Conservation (phyloP, 1,140 invertebrate genomes). For the Laupala kohalensis region DNA sequence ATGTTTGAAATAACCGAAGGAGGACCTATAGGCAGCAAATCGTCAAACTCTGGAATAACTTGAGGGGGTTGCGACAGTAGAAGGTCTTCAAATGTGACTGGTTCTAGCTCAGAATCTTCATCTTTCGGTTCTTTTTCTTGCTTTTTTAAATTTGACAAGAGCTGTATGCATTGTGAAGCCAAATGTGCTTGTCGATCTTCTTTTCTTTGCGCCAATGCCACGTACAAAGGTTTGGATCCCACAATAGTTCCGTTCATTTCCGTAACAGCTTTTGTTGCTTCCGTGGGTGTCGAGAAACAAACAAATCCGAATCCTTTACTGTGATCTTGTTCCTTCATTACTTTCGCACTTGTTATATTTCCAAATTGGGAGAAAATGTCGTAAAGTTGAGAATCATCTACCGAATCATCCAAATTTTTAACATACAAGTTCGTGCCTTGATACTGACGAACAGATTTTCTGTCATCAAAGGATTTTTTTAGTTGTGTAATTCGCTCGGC, state of each 20-base stretch:
- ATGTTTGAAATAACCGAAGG: too few species aligned
- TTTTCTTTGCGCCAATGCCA: slow-evolving; percentile 58
- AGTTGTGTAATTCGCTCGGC: slow-evolving; percentile 48
- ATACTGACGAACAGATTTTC: slow-evolving; percentile 44
- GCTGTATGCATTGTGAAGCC: slow-evolving; percentile 53
- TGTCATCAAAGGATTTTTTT: slow-evolving; percentile 43
- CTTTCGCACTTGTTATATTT: slow-evolving; percentile 55
- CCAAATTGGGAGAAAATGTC: slow-evolving; percentile 53
- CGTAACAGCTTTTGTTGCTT: slow-evolving; percentile 60
- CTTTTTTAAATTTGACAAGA: slow-evolving; percentile 44
- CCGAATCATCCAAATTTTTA: slow-evolving; percentile 58
- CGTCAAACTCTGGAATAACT: too few species aligned
- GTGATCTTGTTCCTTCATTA: slow-evolving; percentile 38
- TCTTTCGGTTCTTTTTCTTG: too few species aligned
- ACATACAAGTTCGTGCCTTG: slow-evolving; percentile 59
- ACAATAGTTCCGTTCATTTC: slow-evolving; percentile 62
- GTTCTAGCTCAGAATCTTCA: too few species aligned
- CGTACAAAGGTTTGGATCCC: slow-evolving; percentile 55
- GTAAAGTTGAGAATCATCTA: slow-evolving; percentile 50
- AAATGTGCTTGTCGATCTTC: slow-evolving; percentile 57
- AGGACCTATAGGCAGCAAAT: too few species aligned
- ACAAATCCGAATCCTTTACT: slow-evolving; percentile 63
- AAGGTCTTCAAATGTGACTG: too few species aligned
- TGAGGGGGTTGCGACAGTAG: too few species aligned
- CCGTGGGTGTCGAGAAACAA: slow-evolving; percentile 57